Base-by-base conservation (phyloP, 2,797 vertebrate species). In the Hypotaenidia philippensis region DNA sequence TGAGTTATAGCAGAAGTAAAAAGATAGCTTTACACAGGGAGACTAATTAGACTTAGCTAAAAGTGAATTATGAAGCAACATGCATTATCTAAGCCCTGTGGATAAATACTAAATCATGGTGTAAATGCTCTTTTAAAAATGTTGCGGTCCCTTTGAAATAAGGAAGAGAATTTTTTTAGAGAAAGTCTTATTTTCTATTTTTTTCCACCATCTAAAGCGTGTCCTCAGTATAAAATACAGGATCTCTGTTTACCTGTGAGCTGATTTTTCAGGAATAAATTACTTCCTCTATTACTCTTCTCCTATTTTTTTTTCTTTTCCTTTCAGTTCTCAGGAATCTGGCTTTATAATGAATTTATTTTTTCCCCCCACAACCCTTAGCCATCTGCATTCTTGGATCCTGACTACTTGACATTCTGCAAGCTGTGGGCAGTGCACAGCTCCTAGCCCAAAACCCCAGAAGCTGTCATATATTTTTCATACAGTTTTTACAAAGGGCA, bases 211-310 rank as follows among this genome's bases (percentile, higher is more conserved):
- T 41, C 4, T 83, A 49, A 93, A 93, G 18, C 40, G 47, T 0
- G 0, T 17, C 80, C 94, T 91, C 4, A 3, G 13, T 87, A 78
- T 74, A 80, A 96, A 96, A 90, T 92, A 45, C 18, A 72, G 16
- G 40, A 57, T 64, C 44, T 95, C 87, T 84, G 38, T 86, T 92
- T 94, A 81, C 22, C 72, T 72, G 19, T 56, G 27, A 76, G 64
- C 10, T 79, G 14, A 59, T 75, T 96, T 94, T 95, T 93, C 32
- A 64, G 40, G 55, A 75, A 90, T 94, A 90, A 80, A 80, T 94
- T 53, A 32, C 44, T 56, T 89, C 49, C 8, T 83, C 36, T 81
- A 15, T 72, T 78, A 22, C 56, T 93, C 5, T 76, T 56, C 17
- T 41, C 12, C 6, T 52, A 56, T 25, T 49, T 49, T 8, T 49